Base-by-base conservation (phyloP, 1,140 invertebrate genomes). In the Campodea augens region DNA sequence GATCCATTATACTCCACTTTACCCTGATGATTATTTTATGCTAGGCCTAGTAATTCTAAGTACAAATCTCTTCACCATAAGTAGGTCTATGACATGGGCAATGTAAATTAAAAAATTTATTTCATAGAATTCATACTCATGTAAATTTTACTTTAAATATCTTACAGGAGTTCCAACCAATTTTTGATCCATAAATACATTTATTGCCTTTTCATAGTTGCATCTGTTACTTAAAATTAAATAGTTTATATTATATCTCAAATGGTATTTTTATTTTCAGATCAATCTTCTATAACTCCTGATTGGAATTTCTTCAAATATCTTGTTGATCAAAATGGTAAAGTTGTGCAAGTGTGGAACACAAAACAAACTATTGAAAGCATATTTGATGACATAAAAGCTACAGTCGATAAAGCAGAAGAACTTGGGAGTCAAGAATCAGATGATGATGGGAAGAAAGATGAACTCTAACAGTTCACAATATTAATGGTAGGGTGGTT, bases 231-330 rank as follows among this genome's bases (percentile, higher is more conserved):
- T 39, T 10, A 5, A 21, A 7, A 43, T 7, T 19, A 7, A 23
- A n/a, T 43, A 10, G 1, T 20, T 43, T 29, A 13, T 13, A 29
- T 29, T 43, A 29, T 4, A 10, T 23, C 23, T 42, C 20, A 7
- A 12, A 24, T 7, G 13, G 23, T 22, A 24, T 13, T 25, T 13
- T 23, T 15, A 3, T 22, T 54, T 57, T 23, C 51, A 67, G 65
- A 57, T 38, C 46, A 52, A 22, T 54, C 56, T 15, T 52, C 53
- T 3, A 42, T 55, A 3, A 45, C 55, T 18, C 67, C 68, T 20
- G 61, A 56, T 36, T 71, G 69, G 69, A 71, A 71, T 48, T 71
- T 71, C 51, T 70, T 65, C 59, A 71, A 71, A 47, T 71, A 69
- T 50, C 51, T 71, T n/a, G 58, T 71, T 3, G 55, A 64, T 53